phyloP scores from a whole-genome alignment of 2,113 vertebrate species.

The Hucho hucho region DNA sequence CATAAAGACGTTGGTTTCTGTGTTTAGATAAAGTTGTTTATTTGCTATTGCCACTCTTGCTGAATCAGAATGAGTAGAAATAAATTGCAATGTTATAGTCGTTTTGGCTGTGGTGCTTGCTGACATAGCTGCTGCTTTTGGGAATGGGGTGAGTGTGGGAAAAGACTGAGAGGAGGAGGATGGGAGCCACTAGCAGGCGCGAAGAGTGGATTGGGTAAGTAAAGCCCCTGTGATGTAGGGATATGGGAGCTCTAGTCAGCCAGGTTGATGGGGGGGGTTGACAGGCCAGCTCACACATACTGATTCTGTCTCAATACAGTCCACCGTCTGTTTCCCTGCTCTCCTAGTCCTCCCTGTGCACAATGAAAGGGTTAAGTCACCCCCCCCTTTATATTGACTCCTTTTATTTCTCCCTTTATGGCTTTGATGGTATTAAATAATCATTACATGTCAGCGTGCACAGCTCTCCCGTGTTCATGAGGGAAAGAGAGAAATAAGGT shows the following conservation, averaged over 20 bases:
- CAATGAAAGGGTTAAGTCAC: conserved; percentile 44
- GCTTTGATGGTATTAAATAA: conserved; percentile 81
- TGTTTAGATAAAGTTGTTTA: neutral
- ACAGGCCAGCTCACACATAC: conserved; percentile 53
- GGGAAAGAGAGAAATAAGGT: conserved; percentile 62
- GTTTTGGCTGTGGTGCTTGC: conserved; percentile 61
- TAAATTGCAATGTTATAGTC: conserved; percentile 66
- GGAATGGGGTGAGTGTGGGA: conserved; percentile 72
- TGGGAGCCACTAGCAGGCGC: conserved; percentile 64
- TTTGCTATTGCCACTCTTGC: conserved; percentile 23
- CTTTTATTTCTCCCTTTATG: conserved; percentile 62
- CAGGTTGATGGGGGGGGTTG: conserved; percentile 46
- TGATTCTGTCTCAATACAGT: conserved; percentile 39
- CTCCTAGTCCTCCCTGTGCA: conserved; percentile 13
- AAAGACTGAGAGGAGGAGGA: conserved; percentile 57
- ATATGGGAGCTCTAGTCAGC: conserved; percentile 56
- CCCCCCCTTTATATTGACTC: conserved; percentile 20
- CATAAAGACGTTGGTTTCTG: too few relatives aligned
- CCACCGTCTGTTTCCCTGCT: neutral
- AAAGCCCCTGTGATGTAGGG: conserved; percentile 64
- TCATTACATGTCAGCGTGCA: conserved; percentile 74
- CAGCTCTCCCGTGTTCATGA: conserved; percentile 63
- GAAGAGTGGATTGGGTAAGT: conserved; percentile 34
- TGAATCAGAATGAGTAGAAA: conserved; percentile 56
- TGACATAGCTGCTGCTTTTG: conserved; percentile 65